phyloP scores from a whole-genome alignment of 2,888 invertebrate species.

The Dendrolimus pini region DNA sequence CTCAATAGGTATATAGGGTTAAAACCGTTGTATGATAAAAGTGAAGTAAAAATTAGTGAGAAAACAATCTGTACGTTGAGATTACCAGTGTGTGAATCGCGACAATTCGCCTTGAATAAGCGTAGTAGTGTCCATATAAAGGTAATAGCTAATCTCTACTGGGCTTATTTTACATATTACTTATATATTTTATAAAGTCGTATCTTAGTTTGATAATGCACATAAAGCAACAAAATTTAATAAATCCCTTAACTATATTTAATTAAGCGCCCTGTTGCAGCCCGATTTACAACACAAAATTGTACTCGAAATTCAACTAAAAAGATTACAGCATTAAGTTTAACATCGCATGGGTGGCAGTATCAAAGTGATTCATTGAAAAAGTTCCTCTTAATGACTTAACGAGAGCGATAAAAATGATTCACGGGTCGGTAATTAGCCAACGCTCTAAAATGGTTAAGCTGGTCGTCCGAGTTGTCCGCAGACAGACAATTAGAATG shows the following conservation, averaged over 20 bases:
- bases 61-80: too few relatives aligned
- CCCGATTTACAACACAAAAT: background rate
- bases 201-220: too few relatives aligned
- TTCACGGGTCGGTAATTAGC: conserved; percentile 45
- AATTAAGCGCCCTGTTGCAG: background rate
- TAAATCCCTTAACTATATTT: background rate
- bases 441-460: background rate
- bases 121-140: too few relatives aligned
- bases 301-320: background rate
- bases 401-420: conserved; percentile 45
- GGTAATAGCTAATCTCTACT: too few relatives aligned
- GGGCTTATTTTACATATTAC: too few relatives aligned
- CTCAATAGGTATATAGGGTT: too few relatives aligned
- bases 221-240: background rate
- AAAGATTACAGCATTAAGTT: background rate
- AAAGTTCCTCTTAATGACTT: conserved; percentile 20
- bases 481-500: too few relatives aligned
- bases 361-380: background rate
- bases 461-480: background rate
- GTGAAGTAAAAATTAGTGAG: too few relatives aligned
- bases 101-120: too few relatives aligned
- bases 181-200: too few relatives aligned
- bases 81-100: too few relatives aligned
- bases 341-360: background rate
- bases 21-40: too few relatives aligned